A percentile compares a stretch with the other conserved stretches of the same genome.
Conservation (phyloP, 2,113 vertebrate species). For the Sula dactylatra region DNA sequence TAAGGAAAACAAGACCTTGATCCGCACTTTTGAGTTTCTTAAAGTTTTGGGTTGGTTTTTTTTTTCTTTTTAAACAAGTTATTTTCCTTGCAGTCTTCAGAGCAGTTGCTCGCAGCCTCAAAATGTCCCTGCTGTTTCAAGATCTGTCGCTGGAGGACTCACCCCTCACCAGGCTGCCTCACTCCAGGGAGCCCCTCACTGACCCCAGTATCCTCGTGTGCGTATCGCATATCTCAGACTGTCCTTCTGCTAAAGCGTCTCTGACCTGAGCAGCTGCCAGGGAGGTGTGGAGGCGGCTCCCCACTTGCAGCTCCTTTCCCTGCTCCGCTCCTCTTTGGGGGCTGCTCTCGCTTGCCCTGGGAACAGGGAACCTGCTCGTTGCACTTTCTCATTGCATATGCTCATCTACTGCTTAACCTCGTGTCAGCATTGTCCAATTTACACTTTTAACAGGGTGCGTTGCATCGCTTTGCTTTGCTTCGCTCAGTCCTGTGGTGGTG, state of each 20-base stretch:
- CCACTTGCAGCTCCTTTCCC: neutral
- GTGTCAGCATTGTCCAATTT: no score
- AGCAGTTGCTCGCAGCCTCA: neutral
- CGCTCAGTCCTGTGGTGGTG: rapidly evolving
- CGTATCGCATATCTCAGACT: rapidly evolving
- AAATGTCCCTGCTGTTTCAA: neutral
- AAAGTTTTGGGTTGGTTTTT: neutral
- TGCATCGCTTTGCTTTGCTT: neutral
- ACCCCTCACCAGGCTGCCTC: neutral
- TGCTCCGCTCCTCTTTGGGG: neutral
- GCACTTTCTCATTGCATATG: neutral
- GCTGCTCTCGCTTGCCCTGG: rapidly evolving
- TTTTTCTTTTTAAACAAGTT: neutral
- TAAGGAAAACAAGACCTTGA: slow-evolving; percentile 21
- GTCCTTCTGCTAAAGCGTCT: neutral
- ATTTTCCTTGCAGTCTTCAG: neutral
- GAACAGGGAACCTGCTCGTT: rapidly evolving
- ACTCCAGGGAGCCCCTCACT: neutral
- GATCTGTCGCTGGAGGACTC: neutral
- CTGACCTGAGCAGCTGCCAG: no score
- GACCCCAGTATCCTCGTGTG: rapidly evolving
- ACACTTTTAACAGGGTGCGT: neutral
- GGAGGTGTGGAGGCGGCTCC: neutral
- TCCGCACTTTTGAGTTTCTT: neutral
- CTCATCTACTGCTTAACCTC: neutral